Evolutionary conservation across 2,888 invertebrate genomes (phyloP).

Genomic region (Ormyrus thymus): DNA sequence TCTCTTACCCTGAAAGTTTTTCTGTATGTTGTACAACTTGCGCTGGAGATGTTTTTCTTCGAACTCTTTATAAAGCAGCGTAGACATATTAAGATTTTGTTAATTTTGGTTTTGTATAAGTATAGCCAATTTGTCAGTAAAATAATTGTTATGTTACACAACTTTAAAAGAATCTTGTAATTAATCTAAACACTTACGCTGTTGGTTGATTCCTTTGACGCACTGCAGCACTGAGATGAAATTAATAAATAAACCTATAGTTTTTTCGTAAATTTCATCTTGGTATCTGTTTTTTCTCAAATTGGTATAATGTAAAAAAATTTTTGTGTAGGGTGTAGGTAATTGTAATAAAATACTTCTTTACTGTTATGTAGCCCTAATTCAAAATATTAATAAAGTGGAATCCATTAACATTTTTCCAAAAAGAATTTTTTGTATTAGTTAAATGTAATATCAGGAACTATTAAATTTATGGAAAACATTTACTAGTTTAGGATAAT

Average conservation of each 20-base stretch:
- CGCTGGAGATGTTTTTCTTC: conserved; percentile 85
- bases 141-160: conserved; percentile 52
- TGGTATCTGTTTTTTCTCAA: conserved; percentile 4
- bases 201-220: conserved; percentile 74
- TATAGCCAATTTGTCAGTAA: conserved; percentile 49
- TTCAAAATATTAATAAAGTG: background rate
- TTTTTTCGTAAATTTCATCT: conserved; percentile 20
- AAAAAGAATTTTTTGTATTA: too few relatives aligned
- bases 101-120: conserved; percentile 58
- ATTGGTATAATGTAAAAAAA: background rate
- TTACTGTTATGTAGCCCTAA: background rate
- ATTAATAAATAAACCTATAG: conserved; percentile 53
- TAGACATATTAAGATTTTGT: conserved; percentile 66
- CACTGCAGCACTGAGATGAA: conserved; percentile 70
- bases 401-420: background rate
- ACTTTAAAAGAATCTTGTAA: conserved; percentile 36
- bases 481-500: background rate
- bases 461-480: background rate
- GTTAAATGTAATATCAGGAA: too few relatives aligned
- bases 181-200: conserved; percentile 68
- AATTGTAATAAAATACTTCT: background rate
- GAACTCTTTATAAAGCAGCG: conserved; percentile 79
- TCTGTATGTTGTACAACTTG: conserved; percentile 71
- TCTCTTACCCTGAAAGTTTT: conserved; percentile 72
- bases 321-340: background rate